phyloP scores from a whole-genome alignment of 2,797 vertebrate species.

The Gymnocypris eckloni region DNA sequence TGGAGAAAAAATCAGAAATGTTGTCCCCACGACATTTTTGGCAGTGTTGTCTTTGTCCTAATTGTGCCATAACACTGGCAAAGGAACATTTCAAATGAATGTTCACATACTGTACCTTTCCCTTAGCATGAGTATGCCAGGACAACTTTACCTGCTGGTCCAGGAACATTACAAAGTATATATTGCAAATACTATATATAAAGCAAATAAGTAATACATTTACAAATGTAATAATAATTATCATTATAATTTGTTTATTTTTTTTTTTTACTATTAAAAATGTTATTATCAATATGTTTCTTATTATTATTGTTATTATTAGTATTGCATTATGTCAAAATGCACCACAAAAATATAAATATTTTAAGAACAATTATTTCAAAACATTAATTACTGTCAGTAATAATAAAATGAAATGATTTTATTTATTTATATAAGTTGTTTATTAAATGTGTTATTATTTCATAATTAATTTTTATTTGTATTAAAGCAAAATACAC shows the following conservation, averaged over 20 bases:
- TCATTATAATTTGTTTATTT: too few species aligned
- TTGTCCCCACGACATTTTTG: not conserved
- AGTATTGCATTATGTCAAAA: not conserved
- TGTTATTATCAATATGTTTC: too few species aligned
- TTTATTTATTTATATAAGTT: not conserved
- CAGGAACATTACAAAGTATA: not conserved
- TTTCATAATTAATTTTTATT: not conserved
- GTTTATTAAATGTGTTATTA: not conserved
- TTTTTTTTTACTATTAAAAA: too few species aligned
- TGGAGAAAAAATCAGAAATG: not conserved
- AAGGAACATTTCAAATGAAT: conserved; percentile 1
- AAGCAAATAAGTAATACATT: not conserved
- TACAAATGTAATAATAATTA: not conserved
- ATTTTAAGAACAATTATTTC: not conserved
- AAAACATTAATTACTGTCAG: not conserved
- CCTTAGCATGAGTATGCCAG: conserved; percentile 21
- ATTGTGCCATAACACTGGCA: not conserved
- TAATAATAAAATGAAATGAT: not conserved
- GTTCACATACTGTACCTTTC: conserved; percentile 5
- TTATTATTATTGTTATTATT: not conserved
- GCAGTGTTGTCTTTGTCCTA: conserved; percentile 9
- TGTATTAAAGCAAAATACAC: not conserved
- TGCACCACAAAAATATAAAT: not conserved
- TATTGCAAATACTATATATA: not conserved
- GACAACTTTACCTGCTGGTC: conserved; percentile 10